Percentiles rank a stretch among this genome's conserved stretches.
phyloP scores from a whole-genome alignment of 1,140 invertebrate genomes.

The Diprion similis region DNA sequence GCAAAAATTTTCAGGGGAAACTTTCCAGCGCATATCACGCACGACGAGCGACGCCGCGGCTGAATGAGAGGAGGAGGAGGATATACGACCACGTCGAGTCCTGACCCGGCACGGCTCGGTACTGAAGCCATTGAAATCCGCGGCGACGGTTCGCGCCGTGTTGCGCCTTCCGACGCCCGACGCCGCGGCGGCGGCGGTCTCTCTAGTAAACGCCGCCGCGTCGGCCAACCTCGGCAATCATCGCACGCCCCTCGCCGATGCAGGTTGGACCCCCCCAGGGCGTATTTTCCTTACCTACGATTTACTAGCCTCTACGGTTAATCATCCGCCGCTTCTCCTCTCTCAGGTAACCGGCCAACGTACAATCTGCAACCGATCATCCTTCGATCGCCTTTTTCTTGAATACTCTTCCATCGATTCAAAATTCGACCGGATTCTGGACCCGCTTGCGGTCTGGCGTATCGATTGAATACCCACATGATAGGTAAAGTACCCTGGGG shows the following conservation, averaged over 20 bases:
- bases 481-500: no score
- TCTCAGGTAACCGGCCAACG: not conserved
- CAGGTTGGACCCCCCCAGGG: conserved; percentile 17
- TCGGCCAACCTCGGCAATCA: conserved; percentile 32
- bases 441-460: no score
- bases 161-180: conserved; percentile 22
- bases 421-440: not conserved
- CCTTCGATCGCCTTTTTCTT: not conserved
- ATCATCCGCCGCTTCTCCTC: conserved; percentile 3
- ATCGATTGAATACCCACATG: no score
- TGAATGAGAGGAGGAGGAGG: not conserved
- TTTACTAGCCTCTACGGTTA: conserved; percentile 15
- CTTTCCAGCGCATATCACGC: not conserved
- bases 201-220: conserved; percentile 5
- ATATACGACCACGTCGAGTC: conserved; percentile 41
- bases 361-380: not conserved
- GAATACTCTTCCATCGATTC: not conserved
- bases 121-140: conserved; percentile 53
- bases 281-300: conserved; percentile 25
- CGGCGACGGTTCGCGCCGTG: conserved; percentile 33
- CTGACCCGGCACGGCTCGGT: conserved; percentile 52
- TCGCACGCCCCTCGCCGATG: conserved; percentile 31
- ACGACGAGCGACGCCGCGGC: conserved; percentile 7
- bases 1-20: no score
- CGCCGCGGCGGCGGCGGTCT: no score